A percentile compares a stretch with the other conserved stretches of the same genome.
phyloP scores from a whole-genome alignment of 2,113 vertebrate genomes.

The Nesoenas mayeri region DNA sequence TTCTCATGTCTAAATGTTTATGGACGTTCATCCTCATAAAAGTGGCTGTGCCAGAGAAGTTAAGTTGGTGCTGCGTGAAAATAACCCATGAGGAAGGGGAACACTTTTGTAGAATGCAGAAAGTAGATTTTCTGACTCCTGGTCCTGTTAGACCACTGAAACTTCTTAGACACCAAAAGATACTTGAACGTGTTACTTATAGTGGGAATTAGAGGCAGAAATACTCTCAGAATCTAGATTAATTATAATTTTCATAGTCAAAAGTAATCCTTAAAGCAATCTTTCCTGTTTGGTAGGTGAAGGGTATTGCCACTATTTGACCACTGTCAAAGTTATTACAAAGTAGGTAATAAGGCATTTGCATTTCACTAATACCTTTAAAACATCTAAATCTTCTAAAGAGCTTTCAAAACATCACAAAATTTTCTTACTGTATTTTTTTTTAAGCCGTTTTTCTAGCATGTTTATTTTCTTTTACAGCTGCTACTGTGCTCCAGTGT shows the following conservation, averaged over 20 bases:
- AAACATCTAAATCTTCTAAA: background rate
- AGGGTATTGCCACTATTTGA: background rate
- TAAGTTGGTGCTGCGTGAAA: background rate
- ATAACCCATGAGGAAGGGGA: background rate
- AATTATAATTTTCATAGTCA: background rate
- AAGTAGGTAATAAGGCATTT: background rate
- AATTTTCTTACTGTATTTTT: background rate
- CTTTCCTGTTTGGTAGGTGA: background rate
- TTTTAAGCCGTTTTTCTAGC: background rate
- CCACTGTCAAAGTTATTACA: background rate
- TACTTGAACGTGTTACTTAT: background rate
- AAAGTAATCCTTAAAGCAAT: background rate
- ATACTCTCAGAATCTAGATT: background rate
- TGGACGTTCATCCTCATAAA: background rate
- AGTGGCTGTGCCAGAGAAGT: background rate
- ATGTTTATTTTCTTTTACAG: conserved; percentile 64
- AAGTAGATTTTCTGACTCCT: background rate
- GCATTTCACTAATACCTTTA: background rate
- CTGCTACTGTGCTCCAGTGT: conserved; percentile 81
- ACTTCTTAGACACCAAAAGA: background rate
- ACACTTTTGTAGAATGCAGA: background rate
- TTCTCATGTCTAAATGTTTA: conserved; percentile 35
- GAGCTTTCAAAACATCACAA: background rate
- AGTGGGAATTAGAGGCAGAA: background rate
- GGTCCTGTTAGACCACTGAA: background rate